These are phyloP conservation scores for Colletes collaris DNA, from an alignment of 2,888 invertebrate species.

Conservation along the genomic window DNA sequence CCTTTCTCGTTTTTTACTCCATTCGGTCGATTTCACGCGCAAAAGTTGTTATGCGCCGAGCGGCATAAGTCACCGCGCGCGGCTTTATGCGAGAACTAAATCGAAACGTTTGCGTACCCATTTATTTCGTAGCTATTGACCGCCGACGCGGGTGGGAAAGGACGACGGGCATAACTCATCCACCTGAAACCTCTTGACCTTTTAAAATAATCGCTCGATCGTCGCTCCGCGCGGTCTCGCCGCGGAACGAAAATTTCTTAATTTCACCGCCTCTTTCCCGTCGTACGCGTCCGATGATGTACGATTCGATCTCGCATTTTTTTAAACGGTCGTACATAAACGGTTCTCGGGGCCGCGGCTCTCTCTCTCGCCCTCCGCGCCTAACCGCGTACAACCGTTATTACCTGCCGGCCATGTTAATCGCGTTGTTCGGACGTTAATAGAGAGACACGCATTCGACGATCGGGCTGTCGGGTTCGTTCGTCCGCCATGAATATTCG, in stretches of 20 bases:
- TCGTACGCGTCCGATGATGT: constrained; percentile 47
- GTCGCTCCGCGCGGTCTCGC: constrained; percentile 22
- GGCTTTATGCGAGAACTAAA: constrained; percentile 44
- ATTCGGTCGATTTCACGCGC: constrained; percentile 24
- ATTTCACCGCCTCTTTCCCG: constrained; percentile 56
- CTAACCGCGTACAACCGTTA: constrained; percentile 36
- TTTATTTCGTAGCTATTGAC: constrained; percentile 59
- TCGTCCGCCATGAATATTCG: constrained; percentile 1
- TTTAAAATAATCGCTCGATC: constrained; percentile 65
- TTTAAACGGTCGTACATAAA: constrained; percentile 31
- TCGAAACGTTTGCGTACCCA: constrained; percentile 52
- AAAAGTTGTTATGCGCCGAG: not conserved
- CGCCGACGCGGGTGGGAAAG: constrained; percentile 61
- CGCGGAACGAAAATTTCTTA: constrained; percentile 63
- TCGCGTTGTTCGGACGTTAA: constrained; percentile 19
- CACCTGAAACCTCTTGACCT: constrained; percentile 61
- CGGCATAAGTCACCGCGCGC: constrained; percentile 18
- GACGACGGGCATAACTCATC: constrained; percentile 63
- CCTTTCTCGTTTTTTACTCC: not conserved
- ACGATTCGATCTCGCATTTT: constrained; percentile 51
- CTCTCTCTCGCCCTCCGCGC: not conserved
- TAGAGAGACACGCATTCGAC: constrained; percentile 9
- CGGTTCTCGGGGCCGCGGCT: constrained; percentile 6
- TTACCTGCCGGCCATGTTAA: constrained; percentile 45
- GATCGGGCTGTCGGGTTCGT: not conserved